phyloP scores from a whole-genome alignment of 2,113 vertebrate genomes.

The Tympanuchus pallidicinctus region DNA sequence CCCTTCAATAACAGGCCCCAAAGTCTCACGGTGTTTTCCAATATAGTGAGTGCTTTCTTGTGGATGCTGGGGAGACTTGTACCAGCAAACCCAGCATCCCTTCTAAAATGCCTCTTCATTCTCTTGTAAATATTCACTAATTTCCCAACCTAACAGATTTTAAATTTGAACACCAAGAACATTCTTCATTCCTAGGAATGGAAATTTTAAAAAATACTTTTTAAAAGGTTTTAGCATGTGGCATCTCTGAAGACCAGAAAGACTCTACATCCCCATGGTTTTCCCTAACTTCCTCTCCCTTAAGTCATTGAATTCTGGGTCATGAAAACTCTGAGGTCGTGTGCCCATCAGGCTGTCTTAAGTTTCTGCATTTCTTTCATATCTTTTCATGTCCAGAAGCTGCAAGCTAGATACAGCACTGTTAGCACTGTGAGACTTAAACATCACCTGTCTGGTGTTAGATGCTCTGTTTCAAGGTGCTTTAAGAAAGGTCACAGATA shows the following conservation, averaged over 20 bases:
- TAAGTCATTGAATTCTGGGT: background rate
- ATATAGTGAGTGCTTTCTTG: background rate
- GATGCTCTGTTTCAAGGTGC: background rate
- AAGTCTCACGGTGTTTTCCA: background rate
- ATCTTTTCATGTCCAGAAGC: background rate
- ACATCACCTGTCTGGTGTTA: background rate
- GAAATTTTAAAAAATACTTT: background rate
- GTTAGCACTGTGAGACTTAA: background rate
- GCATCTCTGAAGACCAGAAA: background rate
- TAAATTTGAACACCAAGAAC: background rate
- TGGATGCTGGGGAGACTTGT: background rate
- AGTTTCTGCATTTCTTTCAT: background rate
- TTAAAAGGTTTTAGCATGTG: background rate
- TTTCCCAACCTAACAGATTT: background rate
- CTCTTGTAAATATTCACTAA: background rate
- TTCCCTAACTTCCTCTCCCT: background rate
- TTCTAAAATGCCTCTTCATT: background rate
- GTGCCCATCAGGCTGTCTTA: background rate
- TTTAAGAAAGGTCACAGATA: background rate
- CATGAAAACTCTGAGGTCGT: background rate
- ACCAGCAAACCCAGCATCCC: background rate
- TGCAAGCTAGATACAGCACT: background rate
- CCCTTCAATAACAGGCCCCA: background rate
- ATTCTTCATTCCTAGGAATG: background rate
- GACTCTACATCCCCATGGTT: rapidly evolving